Evolutionary conservation across 2,888 invertebrate genomes (phyloP).

Genomic region (Lepeophtheirus nordmannii): DNA sequence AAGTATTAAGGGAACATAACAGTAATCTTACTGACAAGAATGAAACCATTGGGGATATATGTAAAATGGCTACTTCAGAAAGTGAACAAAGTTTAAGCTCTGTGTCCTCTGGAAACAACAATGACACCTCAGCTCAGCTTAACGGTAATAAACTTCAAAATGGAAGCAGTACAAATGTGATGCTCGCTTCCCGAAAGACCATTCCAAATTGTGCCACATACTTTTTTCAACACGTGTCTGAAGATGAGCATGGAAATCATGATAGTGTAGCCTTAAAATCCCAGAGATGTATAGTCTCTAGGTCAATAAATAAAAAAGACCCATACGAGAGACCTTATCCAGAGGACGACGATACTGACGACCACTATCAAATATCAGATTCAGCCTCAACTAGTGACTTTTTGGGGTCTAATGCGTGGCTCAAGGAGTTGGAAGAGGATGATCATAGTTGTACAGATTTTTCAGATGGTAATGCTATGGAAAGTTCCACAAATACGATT

Average conservation of each 20-base stretch:
- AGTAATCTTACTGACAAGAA: too few relatives aligned
- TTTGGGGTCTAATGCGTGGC: background rate
- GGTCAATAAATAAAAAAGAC: background rate
- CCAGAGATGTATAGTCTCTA: background rate
- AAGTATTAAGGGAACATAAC: too few relatives aligned
- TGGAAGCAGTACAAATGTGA: too few relatives aligned
- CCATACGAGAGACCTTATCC: background rate
- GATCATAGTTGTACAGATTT: background rate
- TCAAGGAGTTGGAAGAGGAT: background rate
- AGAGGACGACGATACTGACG: background rate
- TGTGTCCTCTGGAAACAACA: background rate
- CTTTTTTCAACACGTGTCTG: conserved; percentile 14
- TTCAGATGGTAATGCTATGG: background rate
- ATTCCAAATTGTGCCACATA: conserved; percentile 16
- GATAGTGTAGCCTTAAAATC: background rate
- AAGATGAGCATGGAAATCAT: conserved; percentile 2
- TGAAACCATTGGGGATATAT: too few relatives aligned
- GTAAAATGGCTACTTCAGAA: too few relatives aligned
- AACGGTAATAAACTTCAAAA: background rate
- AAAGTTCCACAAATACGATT: background rate
- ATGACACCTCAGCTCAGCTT: background rate
- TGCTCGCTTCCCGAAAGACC: background rate
- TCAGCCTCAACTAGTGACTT: conserved; percentile 1
- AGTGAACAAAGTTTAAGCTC: too few relatives aligned
- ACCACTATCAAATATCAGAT: background rate